A percentile compares a stretch with the other conserved stretches of the same genome.
phyloP scores from a whole-genome alignment of 1,140 invertebrate genomes.

The Eufriesea mexicana region DNA sequence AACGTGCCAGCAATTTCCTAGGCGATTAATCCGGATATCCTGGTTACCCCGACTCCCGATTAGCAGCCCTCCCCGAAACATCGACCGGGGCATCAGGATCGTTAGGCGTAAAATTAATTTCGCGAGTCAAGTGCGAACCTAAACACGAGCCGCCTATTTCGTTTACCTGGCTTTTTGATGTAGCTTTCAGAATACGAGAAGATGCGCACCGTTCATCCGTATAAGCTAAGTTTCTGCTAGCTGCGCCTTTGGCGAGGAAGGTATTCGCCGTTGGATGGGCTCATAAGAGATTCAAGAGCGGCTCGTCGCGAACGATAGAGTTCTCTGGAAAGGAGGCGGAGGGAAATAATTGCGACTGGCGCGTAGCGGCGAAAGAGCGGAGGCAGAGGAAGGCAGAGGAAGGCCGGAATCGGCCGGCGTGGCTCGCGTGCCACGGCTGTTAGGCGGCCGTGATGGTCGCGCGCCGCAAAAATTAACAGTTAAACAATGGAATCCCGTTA shows the following conservation, averaged over 20 bases:
- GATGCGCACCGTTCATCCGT: slow-evolving; percentile 26
- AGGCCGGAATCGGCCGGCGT: slow-evolving; percentile 17
- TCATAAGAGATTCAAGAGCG: slow-evolving; percentile 64
- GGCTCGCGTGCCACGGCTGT: slow-evolving; percentile 62
- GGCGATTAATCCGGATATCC: no score
- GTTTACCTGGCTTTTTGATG: not conserved
- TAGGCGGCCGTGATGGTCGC: slow-evolving; percentile 45
- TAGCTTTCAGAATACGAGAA: slow-evolving; percentile 26
- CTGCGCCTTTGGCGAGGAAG: slow-evolving; percentile 34
- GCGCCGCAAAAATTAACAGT: slow-evolving; percentile 74
- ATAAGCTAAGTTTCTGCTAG: slow-evolving; percentile 45
- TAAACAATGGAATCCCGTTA: slow-evolving; percentile 73
- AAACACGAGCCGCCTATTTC: slow-evolving; percentile 3
- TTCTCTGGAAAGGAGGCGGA: slow-evolving; percentile 48
- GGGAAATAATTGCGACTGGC: slow-evolving; percentile 65
- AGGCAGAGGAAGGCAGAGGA: not conserved
- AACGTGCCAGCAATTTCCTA: no score
- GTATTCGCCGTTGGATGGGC: slow-evolving; percentile 40
- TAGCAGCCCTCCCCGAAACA: not conserved
- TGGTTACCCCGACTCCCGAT: no score
- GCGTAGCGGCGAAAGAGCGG: slow-evolving; percentile 46
- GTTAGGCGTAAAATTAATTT: slow-evolving; percentile 1
- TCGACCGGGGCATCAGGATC: not conserved
- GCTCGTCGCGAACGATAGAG: slow-evolving; percentile 61
- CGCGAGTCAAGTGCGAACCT: slow-evolving; percentile 1